Evolutionary conservation across 2,888 invertebrate genomes (phyloP), one percentile per base, ranked within the genome.

Genomic region (Brassicogethes aeneus): DNA sequence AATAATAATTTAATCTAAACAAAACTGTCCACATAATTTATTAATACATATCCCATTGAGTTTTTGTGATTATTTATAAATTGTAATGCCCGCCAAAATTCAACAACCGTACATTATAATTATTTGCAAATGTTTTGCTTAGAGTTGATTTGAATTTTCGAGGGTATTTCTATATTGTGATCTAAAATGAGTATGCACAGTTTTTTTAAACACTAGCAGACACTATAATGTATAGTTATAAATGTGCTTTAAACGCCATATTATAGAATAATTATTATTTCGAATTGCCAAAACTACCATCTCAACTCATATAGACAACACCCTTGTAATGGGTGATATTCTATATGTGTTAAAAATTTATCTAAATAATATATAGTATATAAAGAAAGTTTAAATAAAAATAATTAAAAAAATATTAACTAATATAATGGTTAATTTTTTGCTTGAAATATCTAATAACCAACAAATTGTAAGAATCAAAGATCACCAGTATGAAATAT

Each of bases 31-130:
- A 23, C 23, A 7, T 23, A 5, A 23, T 23, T 23, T 34, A 36
- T 34, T 33, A 31, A 41, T 39, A 48, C 44, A 46, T 48, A 45
- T 44, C 45, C 39, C 36, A 38, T 37, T 34, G 30, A 40, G 37
- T 43, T 48, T 43, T 47, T 43, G 48, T 48, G 48, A 48, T 48
- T 48, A 29, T 17, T 29, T 40, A 35, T 38, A 43, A 43, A 31
- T 42, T 44, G 44, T 44, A 41, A 44, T 44, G 37, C 41, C 38
- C 16, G 36, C 40, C 15, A 34, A 32, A 37, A 36, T 43, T n/a
- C n/a, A n/a, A n/a, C n/a, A n/a, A n/a, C n/a, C n/a, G n/a, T n/a
- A n/a, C n/a, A n/a, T n/a, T n/a, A n/a, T n/a, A n/a, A n/a, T n/a
- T n/a, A n/a, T n/a, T n/a, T n/a, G n/a, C n/a, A n/a, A n/a, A n/a